phyloP scores from a whole-genome alignment of 2,888 invertebrate species.

The Drosophila testacea region DNA sequence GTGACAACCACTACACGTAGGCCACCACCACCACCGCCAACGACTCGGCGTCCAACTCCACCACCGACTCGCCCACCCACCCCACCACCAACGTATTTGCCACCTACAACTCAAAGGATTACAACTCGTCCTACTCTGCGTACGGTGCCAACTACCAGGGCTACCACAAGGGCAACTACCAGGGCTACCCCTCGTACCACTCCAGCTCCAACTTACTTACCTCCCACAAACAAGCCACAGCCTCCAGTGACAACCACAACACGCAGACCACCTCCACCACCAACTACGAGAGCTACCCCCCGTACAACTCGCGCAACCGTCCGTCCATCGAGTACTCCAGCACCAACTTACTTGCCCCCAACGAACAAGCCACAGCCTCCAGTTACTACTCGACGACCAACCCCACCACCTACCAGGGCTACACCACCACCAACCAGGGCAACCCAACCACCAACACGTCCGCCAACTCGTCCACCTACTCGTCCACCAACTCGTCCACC shows the following conservation, averaged over 20 bases:
- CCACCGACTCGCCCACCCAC: slow-evolving; percentile 52
- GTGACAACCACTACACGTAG: slow-evolving; percentile 28
- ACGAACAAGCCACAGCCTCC: slow-evolving; percentile 60
- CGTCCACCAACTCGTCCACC: slow-evolving; percentile 63
- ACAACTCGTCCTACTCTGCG: slow-evolving; percentile 46
- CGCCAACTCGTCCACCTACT: slow-evolving; percentile 31
- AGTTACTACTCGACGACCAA: slow-evolving; percentile 40
- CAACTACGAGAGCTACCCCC: slow-evolving; percentile 39
- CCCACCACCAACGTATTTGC: slow-evolving; percentile 62
- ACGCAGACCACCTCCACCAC: slow-evolving; percentile 31
- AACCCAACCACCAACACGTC: slow-evolving; percentile 44
- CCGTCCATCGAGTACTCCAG: slow-evolving; percentile 31
- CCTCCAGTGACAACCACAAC: slow-evolving; percentile 51
- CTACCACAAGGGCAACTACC: slow-evolving; percentile 33
- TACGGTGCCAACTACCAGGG: slow-evolving; percentile 39
- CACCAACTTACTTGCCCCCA: slow-evolving; percentile 49
- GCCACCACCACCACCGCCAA: slow-evolving; percentile 28
- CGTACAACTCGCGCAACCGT: slow-evolving; percentile 23
- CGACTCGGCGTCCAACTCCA: slow-evolving; percentile 52
- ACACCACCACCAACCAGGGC: slow-evolving; percentile 41
- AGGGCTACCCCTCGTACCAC: slow-evolving; percentile 37
- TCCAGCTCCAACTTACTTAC: slow-evolving; percentile 53
- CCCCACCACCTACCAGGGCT: slow-evolving; percentile 42
- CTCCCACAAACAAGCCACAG: slow-evolving; percentile 64
- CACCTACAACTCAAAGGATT: slow-evolving; percentile 43